Percentiles rank a stretch among this genome's conserved stretches.
Evolutionary conservation across 2,888 invertebrate species (phyloP).

Genomic region (Eristalinus sepulchralis): DNA sequence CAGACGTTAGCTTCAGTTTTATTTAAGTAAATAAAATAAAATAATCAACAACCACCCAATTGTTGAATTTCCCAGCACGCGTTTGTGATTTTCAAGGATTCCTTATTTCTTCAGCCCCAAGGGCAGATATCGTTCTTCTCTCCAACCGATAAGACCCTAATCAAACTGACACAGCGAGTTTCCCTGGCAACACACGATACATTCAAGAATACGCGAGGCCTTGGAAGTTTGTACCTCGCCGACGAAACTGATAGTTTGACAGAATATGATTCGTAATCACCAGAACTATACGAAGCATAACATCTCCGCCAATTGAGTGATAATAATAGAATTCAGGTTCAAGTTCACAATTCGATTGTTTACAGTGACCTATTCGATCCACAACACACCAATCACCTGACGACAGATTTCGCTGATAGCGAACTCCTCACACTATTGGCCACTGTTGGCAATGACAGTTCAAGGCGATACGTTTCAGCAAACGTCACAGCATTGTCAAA

Average conservation of each 20-base stretch:
- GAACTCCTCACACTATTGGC: background rate
- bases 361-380: background rate
- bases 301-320: background rate
- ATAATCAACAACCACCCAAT: too few species aligned
- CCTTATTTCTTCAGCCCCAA: background rate
- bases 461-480: background rate
- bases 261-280: background rate
- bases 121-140: background rate
- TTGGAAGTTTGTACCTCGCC: background rate
- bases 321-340: background rate
- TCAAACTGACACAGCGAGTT: background rate
- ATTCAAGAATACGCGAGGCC: background rate
- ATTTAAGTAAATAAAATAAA: too few species aligned
- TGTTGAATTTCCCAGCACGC: too few species aligned
- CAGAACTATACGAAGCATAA: background rate
- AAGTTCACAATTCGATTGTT: background rate
- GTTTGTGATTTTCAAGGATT: background rate
- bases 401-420: background rate
- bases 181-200: background rate
- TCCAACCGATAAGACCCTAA: background rate
- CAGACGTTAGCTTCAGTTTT: too few species aligned
- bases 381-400: background rate
- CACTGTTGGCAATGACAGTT: background rate
- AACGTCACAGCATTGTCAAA: background rate
- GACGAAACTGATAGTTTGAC: background rate